Conservation (phyloP, 1,140 invertebrate species). For the Achatina immaculata region DNA sequence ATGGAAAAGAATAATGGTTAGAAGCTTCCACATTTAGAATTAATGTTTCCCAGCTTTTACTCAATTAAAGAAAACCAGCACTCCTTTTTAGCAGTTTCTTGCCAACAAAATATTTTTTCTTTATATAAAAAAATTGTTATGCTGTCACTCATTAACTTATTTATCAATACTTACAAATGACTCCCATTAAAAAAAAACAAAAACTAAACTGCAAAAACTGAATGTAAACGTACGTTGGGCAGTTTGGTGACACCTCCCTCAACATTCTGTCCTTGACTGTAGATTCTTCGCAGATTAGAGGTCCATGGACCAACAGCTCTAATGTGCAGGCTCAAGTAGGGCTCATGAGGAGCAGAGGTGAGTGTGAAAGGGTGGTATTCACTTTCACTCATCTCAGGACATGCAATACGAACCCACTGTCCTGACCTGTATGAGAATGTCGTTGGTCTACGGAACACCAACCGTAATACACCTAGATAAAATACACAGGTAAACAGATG, state of each 20-base stretch:
- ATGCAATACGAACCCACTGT: conserved; percentile 89
- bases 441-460: conserved; percentile 81
- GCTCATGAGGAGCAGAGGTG: conserved; percentile 97
- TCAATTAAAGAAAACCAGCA: too few species aligned
- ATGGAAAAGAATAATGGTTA: too few species aligned
- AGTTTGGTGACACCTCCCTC: conserved; percentile 78
- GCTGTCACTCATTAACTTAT: too few species aligned
- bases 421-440: conserved; percentile 95
- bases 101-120: too few species aligned
- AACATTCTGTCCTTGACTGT: conserved; percentile 90
- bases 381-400: conserved; percentile 88
- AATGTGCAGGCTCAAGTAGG: conserved; percentile 95
- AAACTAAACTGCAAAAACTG: neutral
- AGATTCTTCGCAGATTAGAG: conserved; percentile 96
- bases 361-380: conserved; percentile 98
- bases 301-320: conserved; percentile 94
- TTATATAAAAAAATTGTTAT: too few species aligned
- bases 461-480: conserved; percentile 72
- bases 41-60: too few species aligned
- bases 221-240: neutral
- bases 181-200: too few species aligned
- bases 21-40: too few species aligned
- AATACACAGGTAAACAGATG: neutral
- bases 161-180: too few species aligned
- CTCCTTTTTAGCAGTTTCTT: too few species aligned